Conservation (phyloP, 2,797 vertebrate genomes). For the Pseudotriccus pelzelni region DNA sequence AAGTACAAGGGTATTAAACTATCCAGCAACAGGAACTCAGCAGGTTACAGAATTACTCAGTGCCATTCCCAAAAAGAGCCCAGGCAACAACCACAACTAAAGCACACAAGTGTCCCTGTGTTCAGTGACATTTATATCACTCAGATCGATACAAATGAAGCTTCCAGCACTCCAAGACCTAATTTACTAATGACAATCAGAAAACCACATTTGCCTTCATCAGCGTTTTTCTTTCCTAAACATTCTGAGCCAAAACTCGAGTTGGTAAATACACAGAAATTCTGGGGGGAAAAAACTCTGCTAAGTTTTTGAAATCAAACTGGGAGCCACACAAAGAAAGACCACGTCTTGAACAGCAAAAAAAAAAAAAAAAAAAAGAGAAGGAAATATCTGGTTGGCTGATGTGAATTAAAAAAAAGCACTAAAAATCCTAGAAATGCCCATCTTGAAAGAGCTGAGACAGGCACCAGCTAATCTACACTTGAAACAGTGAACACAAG, state of each 20-base stretch:
- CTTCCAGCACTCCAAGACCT: not conserved
- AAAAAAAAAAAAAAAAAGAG: not conserved
- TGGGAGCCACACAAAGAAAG: not conserved
- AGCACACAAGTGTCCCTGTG: not conserved
- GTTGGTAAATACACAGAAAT: not conserved
- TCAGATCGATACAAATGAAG: not conserved
- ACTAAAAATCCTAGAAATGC: not conserved
- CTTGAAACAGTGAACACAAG: not conserved
- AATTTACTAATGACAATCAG: not conserved
- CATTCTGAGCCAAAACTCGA: not conserved
- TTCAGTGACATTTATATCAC: not conserved
- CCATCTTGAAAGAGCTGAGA: not conserved
- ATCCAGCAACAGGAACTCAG: conserved; percentile 11
- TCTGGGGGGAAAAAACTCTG: too few relatives aligned
- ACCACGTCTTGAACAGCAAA: not conserved
- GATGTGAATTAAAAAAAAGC: not conserved
- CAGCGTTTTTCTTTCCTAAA: not conserved
- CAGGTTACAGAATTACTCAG: conserved; percentile 4
- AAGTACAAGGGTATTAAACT: conserved; percentile 6
- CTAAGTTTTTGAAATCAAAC: not conserved
- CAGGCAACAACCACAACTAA: not conserved
- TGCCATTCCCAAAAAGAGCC: not conserved
- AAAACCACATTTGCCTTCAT: not conserved
- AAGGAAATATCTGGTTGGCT: not conserved
- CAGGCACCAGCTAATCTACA: not conserved